Percentiles rank a stretch among this genome's conserved stretches.
Conservation (phyloP, 1,140 invertebrate species). For the Meloidogyne chitwoodi region DNA sequence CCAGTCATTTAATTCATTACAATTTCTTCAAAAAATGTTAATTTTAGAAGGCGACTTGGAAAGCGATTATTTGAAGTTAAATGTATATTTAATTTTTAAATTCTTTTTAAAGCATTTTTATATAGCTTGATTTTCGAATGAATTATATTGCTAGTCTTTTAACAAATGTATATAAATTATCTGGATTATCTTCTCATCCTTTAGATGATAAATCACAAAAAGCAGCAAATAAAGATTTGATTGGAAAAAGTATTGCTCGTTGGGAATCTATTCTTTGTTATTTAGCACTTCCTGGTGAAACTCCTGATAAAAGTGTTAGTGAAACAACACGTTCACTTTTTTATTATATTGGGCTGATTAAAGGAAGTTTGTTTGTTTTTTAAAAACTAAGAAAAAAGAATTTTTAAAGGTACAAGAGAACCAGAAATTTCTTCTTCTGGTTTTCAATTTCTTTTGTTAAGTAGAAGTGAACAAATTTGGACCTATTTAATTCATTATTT, state of each 20-base stretch:
- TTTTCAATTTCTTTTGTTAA: conserved; percentile 41
- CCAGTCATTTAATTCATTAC: background rate
- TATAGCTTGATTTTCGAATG: conserved; percentile 37
- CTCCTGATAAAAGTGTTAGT: conserved; percentile 28
- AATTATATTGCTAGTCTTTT: conserved; percentile 44
- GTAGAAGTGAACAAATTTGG: conserved; percentile 43
- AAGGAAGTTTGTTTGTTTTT: conserved; percentile 19
- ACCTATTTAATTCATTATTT: conserved; percentile 44
- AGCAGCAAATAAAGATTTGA: conserved; percentile 33
- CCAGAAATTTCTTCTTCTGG: conserved; percentile 39
- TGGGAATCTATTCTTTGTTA: conserved; percentile 44
- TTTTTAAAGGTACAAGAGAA: conserved; percentile 2
- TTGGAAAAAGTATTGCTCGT: conserved; percentile 33
- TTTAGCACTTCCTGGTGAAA: conserved; percentile 41
- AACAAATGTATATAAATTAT: conserved; percentile 15
- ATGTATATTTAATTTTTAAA: conserved; percentile 10
- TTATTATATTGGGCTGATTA: conserved; percentile 37
- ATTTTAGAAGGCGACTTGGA: conserved; percentile 31
- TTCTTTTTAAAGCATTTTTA: background rate
- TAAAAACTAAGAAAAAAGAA: background rate
- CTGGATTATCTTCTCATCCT: conserved; percentile 13
- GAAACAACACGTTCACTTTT: conserved; percentile 33
- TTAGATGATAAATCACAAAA: conserved; percentile 31
- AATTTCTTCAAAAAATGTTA: conserved; percentile 7
- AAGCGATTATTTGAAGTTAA: conserved; percentile 19